Conservation (phyloP, 1,140 invertebrate species). For the Penaeus japonicus region DNA sequence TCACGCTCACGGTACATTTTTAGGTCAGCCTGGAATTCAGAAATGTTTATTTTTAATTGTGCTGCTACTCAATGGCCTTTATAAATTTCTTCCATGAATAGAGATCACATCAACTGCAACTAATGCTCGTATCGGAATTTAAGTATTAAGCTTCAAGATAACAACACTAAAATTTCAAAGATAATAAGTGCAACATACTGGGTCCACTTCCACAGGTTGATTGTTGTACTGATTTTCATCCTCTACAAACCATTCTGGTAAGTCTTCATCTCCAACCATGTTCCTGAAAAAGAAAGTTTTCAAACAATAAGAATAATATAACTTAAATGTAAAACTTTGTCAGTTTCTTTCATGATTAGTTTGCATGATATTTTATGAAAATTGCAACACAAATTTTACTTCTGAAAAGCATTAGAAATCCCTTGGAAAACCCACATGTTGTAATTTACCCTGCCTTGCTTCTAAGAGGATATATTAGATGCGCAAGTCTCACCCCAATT, state of each 20-base stretch:
- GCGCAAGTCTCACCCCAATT: too few species aligned
- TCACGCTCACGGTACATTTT: conserved; percentile 69
- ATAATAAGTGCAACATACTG: conserved; percentile 76
- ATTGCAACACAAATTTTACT: too few species aligned
- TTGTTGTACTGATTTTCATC: conserved; percentile 93
- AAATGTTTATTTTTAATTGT: neutral
- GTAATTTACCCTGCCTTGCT: too few species aligned
- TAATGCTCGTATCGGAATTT: too few species aligned
- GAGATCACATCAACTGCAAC: neutral
- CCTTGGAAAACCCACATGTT: too few species aligned
- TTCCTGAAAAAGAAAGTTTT: conserved; percentile 64
- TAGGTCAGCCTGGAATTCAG: conserved; percentile 69
- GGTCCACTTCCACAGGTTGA: conserved; percentile 44
- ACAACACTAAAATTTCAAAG: neutral
- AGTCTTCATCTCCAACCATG: conserved; percentile 70
- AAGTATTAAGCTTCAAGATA: neutral
- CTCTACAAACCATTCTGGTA: conserved; percentile 96
- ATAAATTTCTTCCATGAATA: conserved; percentile 62
- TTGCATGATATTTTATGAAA: too few species aligned
- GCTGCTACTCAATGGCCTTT: conserved; percentile 67
- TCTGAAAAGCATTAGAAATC: too few species aligned
- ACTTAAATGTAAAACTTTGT: too few species aligned
- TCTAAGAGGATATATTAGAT: too few species aligned
- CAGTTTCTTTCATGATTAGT: too few species aligned
- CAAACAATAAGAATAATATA: too few species aligned